Conservation (phyloP, 2,113 vertebrate species). For the Laticauda colubrina region DNA sequence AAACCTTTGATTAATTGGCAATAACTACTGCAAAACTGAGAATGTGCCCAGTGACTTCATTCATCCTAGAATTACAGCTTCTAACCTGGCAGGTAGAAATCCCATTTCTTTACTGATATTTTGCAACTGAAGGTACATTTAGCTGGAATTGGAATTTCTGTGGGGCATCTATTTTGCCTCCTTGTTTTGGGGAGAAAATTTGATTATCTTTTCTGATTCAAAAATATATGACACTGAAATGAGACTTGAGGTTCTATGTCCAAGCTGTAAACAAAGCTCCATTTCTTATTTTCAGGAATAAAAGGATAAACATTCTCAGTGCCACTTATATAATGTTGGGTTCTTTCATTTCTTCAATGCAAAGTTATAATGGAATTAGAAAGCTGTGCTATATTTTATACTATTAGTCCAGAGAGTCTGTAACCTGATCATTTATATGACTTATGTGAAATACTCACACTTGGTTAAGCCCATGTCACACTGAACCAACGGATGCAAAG, state of each 20-base stretch:
- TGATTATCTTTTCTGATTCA: not conserved
- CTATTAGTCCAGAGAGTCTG: not conserved
- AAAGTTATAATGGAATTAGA: slow-evolving; percentile 50
- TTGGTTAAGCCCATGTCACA: too few species aligned
- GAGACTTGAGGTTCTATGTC: not conserved
- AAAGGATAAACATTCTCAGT: not conserved
- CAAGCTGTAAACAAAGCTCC: not conserved
- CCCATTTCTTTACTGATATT: not conserved
- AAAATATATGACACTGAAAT: not conserved
- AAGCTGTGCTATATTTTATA: slow-evolving; percentile 26
- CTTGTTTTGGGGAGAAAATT: not conserved
- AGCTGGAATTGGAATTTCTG: not conserved
- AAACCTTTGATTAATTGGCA: not conserved
- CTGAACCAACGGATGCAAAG: too few species aligned
- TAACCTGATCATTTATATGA: slow-evolving; percentile 49
- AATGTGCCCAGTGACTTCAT: not conserved
- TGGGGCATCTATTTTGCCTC: not conserved
- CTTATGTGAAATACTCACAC: slow-evolving; percentile 23
- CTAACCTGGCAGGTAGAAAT: not conserved
- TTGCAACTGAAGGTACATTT: not conserved
- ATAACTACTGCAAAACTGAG: not conserved
- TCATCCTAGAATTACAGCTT: not conserved
- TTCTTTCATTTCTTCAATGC: slow-evolving; percentile 19
- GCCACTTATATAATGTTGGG: slow-evolving; percentile 38
- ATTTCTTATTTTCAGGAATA: slow-evolving; percentile 1